These are phyloP conservation scores for Andrena cerasifolii DNA, from an alignment of 1,140 invertebrate genomes.

Conservation along the genomic window DNA sequence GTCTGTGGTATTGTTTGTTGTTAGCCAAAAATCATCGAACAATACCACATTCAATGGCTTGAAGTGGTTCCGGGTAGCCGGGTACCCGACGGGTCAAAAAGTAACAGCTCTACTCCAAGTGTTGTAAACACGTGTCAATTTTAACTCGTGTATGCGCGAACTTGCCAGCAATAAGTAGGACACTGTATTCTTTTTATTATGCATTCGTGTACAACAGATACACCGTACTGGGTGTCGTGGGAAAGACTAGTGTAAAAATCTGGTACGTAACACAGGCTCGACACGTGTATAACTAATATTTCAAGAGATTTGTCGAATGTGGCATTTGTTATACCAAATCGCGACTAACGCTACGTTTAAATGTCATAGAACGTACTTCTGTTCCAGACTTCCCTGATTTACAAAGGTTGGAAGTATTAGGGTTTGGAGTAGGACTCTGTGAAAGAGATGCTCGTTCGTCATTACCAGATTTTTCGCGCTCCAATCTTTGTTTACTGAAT, in stretches of 20 bases:
- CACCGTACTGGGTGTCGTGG: conserved; percentile 22
- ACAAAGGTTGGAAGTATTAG: conserved; percentile 48
- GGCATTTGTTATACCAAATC: conserved; percentile 69
- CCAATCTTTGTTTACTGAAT: conserved; percentile 86
- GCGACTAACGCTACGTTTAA: conserved; percentile 80
- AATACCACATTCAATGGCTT: too few species aligned
- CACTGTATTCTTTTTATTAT: conserved; percentile 50
- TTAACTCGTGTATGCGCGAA: conserved; percentile 3
- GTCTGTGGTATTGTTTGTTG: too few species aligned
- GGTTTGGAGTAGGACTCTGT: conserved; percentile 76
- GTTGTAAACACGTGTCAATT: background rate
- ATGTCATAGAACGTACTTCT: conserved; percentile 80
- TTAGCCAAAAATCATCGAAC: too few species aligned
- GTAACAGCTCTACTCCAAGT: too few species aligned
- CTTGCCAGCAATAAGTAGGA: conserved; percentile 22
- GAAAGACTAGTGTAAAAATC: conserved; percentile 51
- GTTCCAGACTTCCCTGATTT: conserved; percentile 71
- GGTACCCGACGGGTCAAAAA: too few species aligned
- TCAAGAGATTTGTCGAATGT: conserved; percentile 7
- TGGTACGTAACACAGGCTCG: conserved; percentile 42
- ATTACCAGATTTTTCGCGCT: conserved; percentile 83
- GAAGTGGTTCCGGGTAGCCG: too few species aligned
- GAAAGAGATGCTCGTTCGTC: conserved; percentile 77
- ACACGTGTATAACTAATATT: conserved; percentile 24
- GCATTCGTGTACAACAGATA: conserved; percentile 45